Evolutionary conservation across 2,797 vertebrate genomes (phyloP), one percentile per base, ranked within the genome.

Genomic region (Cheirogaleus major): DNA sequence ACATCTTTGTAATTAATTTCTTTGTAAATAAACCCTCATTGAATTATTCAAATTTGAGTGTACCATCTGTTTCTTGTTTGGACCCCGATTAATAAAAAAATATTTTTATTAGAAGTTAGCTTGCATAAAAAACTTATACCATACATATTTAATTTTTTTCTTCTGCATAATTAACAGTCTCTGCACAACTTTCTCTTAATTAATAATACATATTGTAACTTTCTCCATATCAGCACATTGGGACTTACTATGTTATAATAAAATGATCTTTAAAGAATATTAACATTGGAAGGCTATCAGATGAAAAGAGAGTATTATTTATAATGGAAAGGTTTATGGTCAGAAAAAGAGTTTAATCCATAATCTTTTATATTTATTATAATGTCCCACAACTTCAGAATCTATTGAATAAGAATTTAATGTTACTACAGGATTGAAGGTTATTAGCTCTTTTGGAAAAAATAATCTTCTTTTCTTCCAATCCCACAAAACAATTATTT

Each of bases 31-130:
- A 95, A 67, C 23, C 5, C 50, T 89, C 48, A 92, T 85, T 72
- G 91, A 76, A 91, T 93, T 87, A 97, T 43, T 55, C 81, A 81
- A 96, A 76, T 95, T 95, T 93, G 38, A 79, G 23, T 55, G 6
- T 50, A 22, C 75, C 73, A 95, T 96, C 78, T 97, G 85, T 86
- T 97, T 94, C 88, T 97, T 94, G 11, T 97, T 95, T 95, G 35
- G n/a, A 89, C 15, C 18, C 38, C 94, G 48, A 96, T 65, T 93
- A 63, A 95, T 86, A 94, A 57, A 57, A 55, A 23, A 25, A 23
- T 57, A 23, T 23, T 25, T 55, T 57, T 55, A 57, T 57, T 57
- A 23, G 41, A 97, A 95, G 89, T 93, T 57, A 93, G 30, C 48
- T 93, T 95, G 52, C 73, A 86, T 82, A 45, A 84, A 35, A 95